Evolutionary conservation across 1,140 invertebrate genomes (phyloP), one percentile per base, ranked within the genome.

Genomic region (Maniola jurtina): DNA sequence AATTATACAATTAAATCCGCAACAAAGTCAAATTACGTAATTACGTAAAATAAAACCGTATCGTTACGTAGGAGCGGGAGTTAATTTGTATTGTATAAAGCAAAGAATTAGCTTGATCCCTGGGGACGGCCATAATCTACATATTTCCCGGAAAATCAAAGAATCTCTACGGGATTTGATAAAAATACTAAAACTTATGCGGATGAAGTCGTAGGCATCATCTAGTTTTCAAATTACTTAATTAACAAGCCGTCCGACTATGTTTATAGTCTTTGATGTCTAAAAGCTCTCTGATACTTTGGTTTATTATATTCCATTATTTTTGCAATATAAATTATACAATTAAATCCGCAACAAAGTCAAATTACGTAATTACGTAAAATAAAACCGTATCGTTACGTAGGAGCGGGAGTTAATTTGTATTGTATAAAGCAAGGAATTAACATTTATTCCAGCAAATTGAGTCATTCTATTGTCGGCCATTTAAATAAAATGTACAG

Each of bases 401-500:
- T 16, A 64, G 62, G 7, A 38, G 38, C 36, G 15, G 35, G 40
- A 64, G 62, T 47, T 64, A 64, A 64, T 57, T 57, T 64, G 52
- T 55, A 55, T 64, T 54, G 62, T 64, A 64, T 57, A 64, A 57
- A 64, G 55, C 62, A 64, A 34, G 54, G 54, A 64, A 64, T 64
- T 64, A 64, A 52, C 62, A 64, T 64, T 64, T 64, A 64, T 64
- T 64, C 33, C 54, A 57, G 55, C 62, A 64, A 64, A 64, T 64
- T 56, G 52, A 64, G 62, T 57, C 58, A 25, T 66, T 61, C 40
- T 42, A 61, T 48, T 38, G 54, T 61, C 52, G 40, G 65, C 59
- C 64, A 55, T 66, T 66, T 61, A 61, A 62, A 68, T 61, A 68
- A 64, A 63, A 68, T 54, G 61, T 45, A 68, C 66, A 60, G 34